phyloP scores from a whole-genome alignment of 23 tunicate species.

The Aplidium turbinatum region DNA sequence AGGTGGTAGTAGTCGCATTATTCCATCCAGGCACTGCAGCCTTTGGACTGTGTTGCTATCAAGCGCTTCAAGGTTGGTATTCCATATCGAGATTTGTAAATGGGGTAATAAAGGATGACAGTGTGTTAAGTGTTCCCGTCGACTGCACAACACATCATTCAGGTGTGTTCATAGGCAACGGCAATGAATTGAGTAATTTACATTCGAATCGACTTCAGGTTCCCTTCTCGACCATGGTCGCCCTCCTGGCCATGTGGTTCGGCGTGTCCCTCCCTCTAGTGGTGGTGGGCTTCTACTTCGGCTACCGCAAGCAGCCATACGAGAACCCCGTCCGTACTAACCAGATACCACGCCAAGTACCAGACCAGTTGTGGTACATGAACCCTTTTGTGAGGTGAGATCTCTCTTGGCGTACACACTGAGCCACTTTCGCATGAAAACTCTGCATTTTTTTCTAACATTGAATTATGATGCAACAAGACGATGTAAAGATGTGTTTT shows the following conservation, averaged over 20 bases:
- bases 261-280: constrained; percentile 97
- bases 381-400: constrained; percentile 75
- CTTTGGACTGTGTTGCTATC: no score
- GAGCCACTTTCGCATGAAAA: background rate
- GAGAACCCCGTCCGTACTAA: constrained; percentile 98
- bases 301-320: constrained; percentile 97
- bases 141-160: no score
- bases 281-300: constrained; percentile 93
- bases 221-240: constrained; percentile 97
- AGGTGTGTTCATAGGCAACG: no score
- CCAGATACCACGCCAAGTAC: constrained; percentile 98
- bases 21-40: no score
- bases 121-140: no score
- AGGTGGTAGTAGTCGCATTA: no score
- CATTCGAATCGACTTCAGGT: no score
- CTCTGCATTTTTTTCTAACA: background rate
- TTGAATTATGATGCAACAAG: background rate
- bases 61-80: no score
- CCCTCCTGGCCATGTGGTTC: constrained; percentile 83
- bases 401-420: background rate
- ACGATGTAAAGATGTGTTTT: background rate
- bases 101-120: no score
- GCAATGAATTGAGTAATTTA: no score
- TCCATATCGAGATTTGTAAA: no score
- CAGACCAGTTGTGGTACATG: constrained; percentile 98